Evolutionary conservation across 2,113 vertebrate genomes (phyloP).

Genomic region (Notechis scutatus): DNA sequence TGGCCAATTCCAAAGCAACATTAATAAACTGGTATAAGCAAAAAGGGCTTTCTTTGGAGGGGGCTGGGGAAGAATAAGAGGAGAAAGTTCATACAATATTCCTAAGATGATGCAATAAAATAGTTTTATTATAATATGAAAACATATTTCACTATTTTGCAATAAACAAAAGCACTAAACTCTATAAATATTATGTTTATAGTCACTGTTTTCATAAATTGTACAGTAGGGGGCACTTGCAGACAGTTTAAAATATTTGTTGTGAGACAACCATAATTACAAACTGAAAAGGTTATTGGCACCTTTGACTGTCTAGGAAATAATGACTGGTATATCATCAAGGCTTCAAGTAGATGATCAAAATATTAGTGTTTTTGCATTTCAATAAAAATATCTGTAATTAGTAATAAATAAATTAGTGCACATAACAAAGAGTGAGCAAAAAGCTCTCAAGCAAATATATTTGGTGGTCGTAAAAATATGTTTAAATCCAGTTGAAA

Average conservation of each 20-base stretch:
- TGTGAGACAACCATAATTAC: neutral
- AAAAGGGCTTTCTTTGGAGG: neutral
- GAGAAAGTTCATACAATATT: neutral
- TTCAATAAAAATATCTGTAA: neutral
- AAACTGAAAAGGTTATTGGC: neutral
- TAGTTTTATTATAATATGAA: neutral
- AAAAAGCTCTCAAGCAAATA: neutral
- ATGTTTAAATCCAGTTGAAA: neutral
- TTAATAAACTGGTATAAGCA: neutral
- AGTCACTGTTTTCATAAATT: neutral
- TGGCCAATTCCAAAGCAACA: neutral
- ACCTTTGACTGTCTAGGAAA: neutral
- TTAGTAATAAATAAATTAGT: neutral
- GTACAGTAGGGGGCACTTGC: constrained; percentile 15
- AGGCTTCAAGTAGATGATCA: neutral
- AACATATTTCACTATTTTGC: neutral
- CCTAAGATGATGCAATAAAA: neutral
- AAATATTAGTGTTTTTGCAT: neutral
- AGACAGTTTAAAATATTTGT: constrained; percentile 3
- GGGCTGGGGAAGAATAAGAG: neutral
- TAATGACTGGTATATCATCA: neutral
- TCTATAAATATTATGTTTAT: neutral
- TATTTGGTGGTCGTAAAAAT: neutral
- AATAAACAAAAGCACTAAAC: neutral
- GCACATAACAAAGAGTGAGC: neutral